Conservation (phyloP, 2,888 invertebrate genomes). For the Troilus luridus region DNA sequence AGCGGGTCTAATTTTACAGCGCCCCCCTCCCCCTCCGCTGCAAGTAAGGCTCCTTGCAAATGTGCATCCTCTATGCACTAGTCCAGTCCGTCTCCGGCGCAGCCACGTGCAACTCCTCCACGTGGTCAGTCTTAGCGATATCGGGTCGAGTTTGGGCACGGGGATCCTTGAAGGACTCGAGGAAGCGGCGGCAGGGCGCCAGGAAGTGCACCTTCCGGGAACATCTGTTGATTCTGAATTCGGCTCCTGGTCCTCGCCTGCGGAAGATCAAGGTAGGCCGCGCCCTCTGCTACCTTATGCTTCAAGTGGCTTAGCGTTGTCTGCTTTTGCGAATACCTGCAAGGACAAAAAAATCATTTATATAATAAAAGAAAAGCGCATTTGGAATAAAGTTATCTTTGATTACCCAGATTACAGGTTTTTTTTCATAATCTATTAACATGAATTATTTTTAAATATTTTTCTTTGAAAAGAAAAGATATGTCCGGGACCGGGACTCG, state of each 20-base stretch:
- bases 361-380: not conserved
- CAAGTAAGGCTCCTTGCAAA: constrained; percentile 62
- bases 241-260: not conserved
- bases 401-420: no score
- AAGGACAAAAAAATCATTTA: not conserved
- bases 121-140: not conserved
- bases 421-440: no score
- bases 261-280: constrained; percentile 9
- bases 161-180: not conserved
- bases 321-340: not conserved
- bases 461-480: no score
- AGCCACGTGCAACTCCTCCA: constrained; percentile 50
- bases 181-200: not conserved
- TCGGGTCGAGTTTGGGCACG: not conserved
- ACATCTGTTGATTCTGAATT: constrained; percentile 11
- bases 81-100: constrained; percentile 58
- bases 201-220: not conserved
- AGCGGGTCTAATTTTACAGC: constrained; percentile 46
- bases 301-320: constrained; percentile 4
- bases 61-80: constrained; percentile 61
- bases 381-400: no score
- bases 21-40: constrained; percentile 54
- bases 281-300: not conserved
- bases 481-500: no score
- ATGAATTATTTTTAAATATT: no score